Evolutionary conservation across 2,888 invertebrate species (phyloP).

Genomic region (Unio delphinus): DNA sequence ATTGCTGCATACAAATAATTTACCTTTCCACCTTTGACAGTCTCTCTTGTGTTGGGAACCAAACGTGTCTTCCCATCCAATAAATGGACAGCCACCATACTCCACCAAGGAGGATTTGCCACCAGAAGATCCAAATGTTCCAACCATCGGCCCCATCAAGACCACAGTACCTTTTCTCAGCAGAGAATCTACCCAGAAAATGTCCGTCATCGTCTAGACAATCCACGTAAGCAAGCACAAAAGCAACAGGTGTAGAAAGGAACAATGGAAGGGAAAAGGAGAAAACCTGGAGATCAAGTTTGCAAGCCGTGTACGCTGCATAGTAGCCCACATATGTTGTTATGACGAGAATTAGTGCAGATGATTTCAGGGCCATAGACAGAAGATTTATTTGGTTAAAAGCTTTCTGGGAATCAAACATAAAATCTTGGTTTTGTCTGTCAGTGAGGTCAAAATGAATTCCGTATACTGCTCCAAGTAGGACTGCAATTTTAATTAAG

Average conservation of each 20-base stretch:
- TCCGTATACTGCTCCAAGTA: no score
- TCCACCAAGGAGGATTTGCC: conserved; percentile 22
- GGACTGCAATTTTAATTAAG: conserved; percentile 27
- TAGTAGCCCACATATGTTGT: conserved; percentile 64
- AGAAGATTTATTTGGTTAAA: conserved; percentile 9
- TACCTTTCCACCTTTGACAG: conserved; percentile 62
- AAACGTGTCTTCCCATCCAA: conserved; percentile 64
- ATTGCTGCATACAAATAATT: background rate
- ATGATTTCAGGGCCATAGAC: conserved; percentile 16
- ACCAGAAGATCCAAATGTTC: conserved; percentile 8
- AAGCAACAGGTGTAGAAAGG: conserved; percentile 67
- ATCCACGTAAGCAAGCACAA: conserved; percentile 23
- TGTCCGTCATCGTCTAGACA: conserved; percentile 11
- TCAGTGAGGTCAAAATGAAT: no score
- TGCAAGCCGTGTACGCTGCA: conserved; percentile 73
- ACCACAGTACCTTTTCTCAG: conserved; percentile 15
- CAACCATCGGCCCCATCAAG: background rate
- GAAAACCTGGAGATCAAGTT: conserved; percentile 71
- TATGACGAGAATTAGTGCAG: conserved; percentile 32
- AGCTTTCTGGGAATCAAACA: background rate
- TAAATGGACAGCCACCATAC: conserved; percentile 60
- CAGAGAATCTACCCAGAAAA: conserved; percentile 14
- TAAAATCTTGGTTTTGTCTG: no score
- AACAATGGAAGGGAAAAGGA: conserved; percentile 71
- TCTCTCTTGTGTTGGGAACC: conserved; percentile 58